Percentiles rank a stretch among this genome's conserved stretches.
phyloP scores from a whole-genome alignment of 2,113 vertebrate species.

The Brachyhypopomus gauderio region DNA sequence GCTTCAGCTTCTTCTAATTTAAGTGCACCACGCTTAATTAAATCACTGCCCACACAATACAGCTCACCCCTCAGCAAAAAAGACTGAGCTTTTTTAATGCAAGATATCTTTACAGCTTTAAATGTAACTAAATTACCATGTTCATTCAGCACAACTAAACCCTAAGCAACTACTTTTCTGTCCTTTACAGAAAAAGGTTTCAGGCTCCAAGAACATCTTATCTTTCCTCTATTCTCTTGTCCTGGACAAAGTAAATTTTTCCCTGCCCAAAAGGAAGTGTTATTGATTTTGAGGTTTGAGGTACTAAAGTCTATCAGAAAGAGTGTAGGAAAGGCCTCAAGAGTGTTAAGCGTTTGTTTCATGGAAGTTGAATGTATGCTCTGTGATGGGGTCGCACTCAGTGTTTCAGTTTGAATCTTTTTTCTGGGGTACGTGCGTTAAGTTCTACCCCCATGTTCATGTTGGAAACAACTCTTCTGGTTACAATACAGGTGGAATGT shows the following conservation, averaged over 20 bases:
- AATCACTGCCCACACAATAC: too few relatives aligned
- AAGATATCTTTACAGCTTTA: neutral
- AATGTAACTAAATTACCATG: neutral
- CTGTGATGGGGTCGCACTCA: slow-evolving; percentile 27
- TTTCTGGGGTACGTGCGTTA: neutral
- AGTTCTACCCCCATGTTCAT: neutral
- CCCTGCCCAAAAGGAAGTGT: slow-evolving; percentile 40
- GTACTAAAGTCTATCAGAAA: slow-evolving; percentile 42
- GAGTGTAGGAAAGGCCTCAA: slow-evolving; percentile 25
- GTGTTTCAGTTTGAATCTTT: slow-evolving; percentile 6
- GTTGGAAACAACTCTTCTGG: neutral
- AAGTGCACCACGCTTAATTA: neutral
- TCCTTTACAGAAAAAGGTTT: neutral
- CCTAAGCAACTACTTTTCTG: neutral
- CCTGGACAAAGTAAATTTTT: slow-evolving; percentile 26
- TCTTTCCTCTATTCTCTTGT: neutral
- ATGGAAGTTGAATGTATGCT: slow-evolving; percentile 31
- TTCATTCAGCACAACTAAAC: neutral
- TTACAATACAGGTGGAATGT: neutral
- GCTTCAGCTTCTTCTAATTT: neutral
- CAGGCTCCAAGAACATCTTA: slow-evolving; percentile 7
- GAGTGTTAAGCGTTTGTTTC: slow-evolving; percentile 39
- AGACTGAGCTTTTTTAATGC: neutral
- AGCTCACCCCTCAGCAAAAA: neutral
- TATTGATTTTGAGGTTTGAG: slow-evolving; percentile 53